A percentile compares a stretch with the other conserved stretches of the same genome.
Conservation (phyloP, 2,113 vertebrate genomes). For the Nothobranchius kuhntae region DNA sequence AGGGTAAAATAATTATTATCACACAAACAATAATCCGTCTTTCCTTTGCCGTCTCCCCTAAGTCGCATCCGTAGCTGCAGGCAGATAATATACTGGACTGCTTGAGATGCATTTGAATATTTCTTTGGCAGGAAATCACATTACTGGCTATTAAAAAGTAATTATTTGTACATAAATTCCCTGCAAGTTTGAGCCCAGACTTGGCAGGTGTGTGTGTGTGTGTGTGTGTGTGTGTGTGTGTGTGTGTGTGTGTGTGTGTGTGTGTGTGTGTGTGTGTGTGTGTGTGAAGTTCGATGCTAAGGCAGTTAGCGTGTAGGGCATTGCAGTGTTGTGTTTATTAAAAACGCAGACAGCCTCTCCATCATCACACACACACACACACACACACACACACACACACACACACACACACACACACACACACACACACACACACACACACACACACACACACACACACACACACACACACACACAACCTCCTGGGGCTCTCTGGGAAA, state of each 20-base stretch:
- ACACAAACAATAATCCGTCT: slow-evolving; percentile 83
- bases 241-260: slow-evolving; percentile 12
- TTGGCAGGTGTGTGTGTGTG: slow-evolving; percentile 70
- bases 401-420: too few relatives aligned
- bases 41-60: slow-evolving; percentile 69
- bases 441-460: too few relatives aligned
- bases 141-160: slow-evolving; percentile 88
- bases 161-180: slow-evolving; percentile 88
- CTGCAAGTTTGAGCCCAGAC: slow-evolving; percentile 73
- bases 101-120: slow-evolving; percentile 85
- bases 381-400: too few relatives aligned
- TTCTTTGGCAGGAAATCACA: slow-evolving; percentile 86
- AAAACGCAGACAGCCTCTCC: slow-evolving; percentile 79
- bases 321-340: slow-evolving; percentile 81
- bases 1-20: slow-evolving; percentile 81
- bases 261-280: slow-evolving; percentile 16
- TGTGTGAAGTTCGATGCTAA: slow-evolving; percentile 77
- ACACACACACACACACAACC: too few relatives aligned
- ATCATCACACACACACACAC: slow-evolving; percentile 48
- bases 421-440: too few relatives aligned
- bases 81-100: slow-evolving; percentile 87
- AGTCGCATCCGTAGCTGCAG: slow-evolving; percentile 77
- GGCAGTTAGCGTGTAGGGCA: slow-evolving; percentile 77
- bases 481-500: too few relatives aligned
- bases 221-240: slow-evolving; percentile 9